Percentiles rank a stretch among this genome's conserved stretches.
phyloP scores from a whole-genome alignment of 2,797 vertebrate species.

The Stomatorhinus walkeri region DNA sequence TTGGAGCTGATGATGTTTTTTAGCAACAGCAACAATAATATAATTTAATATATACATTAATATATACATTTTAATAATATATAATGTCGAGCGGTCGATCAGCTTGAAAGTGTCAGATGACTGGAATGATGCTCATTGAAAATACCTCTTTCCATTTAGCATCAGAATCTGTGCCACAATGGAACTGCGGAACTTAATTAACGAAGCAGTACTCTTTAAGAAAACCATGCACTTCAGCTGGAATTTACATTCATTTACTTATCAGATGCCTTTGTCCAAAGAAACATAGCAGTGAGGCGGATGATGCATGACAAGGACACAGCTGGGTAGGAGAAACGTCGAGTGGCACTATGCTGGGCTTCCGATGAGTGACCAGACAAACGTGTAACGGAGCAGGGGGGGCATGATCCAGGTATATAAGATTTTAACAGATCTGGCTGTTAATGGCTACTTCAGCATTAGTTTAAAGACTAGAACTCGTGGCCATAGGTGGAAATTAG shows the following conservation, averaged over 20 bases:
- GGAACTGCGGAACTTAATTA: not conserved
- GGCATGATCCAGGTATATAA: no score
- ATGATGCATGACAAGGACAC: not conserved
- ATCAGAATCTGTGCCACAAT: not conserved
- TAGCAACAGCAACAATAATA: not conserved
- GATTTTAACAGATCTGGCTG: no score
- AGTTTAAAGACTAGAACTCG: not conserved
- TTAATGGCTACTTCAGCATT: not conserved
- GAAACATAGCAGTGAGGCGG: not conserved
- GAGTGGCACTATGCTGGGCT: not conserved
- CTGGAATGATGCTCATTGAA: not conserved
- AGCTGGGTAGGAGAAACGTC: not conserved
- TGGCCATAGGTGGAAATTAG: not conserved
- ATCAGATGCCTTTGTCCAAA: not conserved
- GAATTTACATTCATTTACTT: not conserved
- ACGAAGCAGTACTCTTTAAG: not conserved
- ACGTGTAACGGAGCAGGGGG: not conserved
- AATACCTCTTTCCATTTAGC: not conserved
- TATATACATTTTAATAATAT: not conserved
- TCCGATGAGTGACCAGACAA: not conserved
- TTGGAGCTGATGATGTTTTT: not conserved
- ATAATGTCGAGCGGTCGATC: not conserved
- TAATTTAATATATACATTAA: no score
- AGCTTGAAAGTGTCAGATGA: not conserved
- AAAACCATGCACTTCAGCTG: not conserved